Evolutionary conservation across 2,888 invertebrate genomes (phyloP), one percentile per base, ranked within the genome.

Genomic region (Amphimallon solstitiale): DNA sequence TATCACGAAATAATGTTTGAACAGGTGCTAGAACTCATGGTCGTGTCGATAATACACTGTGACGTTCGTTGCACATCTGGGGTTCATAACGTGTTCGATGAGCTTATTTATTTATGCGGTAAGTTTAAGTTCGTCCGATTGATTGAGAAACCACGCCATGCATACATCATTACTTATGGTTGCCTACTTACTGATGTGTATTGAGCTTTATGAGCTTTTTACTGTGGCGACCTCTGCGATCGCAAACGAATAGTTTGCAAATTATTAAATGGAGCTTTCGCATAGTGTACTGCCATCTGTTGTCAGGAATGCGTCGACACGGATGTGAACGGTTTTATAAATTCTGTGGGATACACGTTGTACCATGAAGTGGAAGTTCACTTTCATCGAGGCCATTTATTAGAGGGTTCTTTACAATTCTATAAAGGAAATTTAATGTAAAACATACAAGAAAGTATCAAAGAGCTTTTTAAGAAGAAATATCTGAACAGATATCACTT

Each of bases 151-250:
- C 68, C 68, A 68, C 65, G 63, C 68, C 54, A 68, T 63, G 65
- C 68, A 63, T 67, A 69, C 69, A 69, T 59, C 66, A 63, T 69
- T 63, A 52, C 52, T 65, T 59, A 62, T 61, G 69, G 69, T 68
- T 71, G 68, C 67, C 69, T 71, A 70, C 67, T 67, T 66, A 71
- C 71, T 71, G 66, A 66, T 65, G 61, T 65, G 63, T 71, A 71
- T 71, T 67, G 71, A 71, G 68, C 71, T 70, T 68, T 64, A 63
- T 52, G 65, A 67, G 63, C 66, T 71, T 71, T 70, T 60, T 52
- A 45, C 37, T 29, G 51, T 21, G 40, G 66, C 65, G 68, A 48
- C 70, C 62, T 67, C 70, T 70, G 23, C 37, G 34, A 38, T 10
- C 17, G 10, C 19, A 48, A 14, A 54, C 3, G 9, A 19, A 52